phyloP scores from a whole-genome alignment of 2,113 vertebrate genomes.

The Passerina amoena region DNA sequence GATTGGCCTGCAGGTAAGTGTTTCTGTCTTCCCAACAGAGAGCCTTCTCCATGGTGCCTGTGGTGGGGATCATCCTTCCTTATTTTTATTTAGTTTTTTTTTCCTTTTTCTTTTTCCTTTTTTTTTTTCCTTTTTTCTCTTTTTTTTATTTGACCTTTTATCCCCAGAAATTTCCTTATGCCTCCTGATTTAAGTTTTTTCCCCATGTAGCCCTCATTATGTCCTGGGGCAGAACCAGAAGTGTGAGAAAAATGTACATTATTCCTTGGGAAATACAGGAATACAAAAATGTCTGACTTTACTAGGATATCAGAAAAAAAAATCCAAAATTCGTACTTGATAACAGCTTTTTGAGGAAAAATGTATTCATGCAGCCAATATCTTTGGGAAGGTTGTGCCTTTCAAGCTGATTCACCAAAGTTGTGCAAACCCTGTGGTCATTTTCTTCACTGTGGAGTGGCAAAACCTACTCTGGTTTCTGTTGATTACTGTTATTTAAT shows the following conservation, averaged over 20 bases:
- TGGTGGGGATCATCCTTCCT: background rate
- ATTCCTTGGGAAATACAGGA: background rate
- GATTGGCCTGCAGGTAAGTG: slow-evolving; percentile 47
- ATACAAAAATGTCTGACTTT: background rate
- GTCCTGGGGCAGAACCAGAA: background rate
- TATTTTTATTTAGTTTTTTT: background rate
- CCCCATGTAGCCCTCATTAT: background rate
- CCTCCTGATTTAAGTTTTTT: background rate
- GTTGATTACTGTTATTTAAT: background rate
- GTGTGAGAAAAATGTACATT: background rate
- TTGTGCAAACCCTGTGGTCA: background rate
- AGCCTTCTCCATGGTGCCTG: background rate
- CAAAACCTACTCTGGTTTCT: background rate
- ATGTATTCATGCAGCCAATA: background rate
- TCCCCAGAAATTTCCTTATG: background rate
- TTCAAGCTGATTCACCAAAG: background rate
- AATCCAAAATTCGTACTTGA: background rate
- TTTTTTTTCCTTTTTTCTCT: background rate
- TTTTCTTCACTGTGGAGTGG: background rate
- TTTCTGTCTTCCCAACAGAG: background rate
- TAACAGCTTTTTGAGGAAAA: background rate
- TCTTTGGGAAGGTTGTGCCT: background rate
- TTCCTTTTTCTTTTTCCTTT: too few species aligned
- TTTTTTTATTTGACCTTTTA: background rate
- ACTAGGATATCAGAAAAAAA: background rate